A percentile compares a stretch with the other conserved stretches of the same genome.
Conservation (phyloP, 2,797 vertebrate species). For the Thripadectes ignobilis region DNA sequence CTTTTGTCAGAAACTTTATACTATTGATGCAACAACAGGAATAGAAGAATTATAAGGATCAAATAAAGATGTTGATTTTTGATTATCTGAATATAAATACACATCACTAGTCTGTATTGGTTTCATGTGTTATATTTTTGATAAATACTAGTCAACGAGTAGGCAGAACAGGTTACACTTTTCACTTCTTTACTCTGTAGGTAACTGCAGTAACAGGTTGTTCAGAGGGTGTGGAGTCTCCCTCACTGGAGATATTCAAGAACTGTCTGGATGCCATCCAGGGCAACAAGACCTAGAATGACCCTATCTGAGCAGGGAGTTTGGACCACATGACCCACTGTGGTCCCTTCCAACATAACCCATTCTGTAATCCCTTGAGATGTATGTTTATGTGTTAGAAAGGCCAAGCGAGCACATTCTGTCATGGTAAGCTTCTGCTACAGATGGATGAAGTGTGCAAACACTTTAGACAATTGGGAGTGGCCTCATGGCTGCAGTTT, state of each 20-base stretch:
- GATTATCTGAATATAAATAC: not conserved
- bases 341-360: not conserved
- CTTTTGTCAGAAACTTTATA: conserved; percentile 28
- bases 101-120: not conserved
- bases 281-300: too few relatives aligned
- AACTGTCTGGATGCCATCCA: not conserved
- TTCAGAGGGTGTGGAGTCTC: not conserved
- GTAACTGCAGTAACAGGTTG: not conserved
- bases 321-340: not conserved
- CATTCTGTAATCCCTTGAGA: not conserved
- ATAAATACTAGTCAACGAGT: not conserved
- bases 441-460: not conserved
- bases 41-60: not conserved
- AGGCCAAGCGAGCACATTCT: not conserved
- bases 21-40: not conserved
- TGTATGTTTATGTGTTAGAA: not conserved
- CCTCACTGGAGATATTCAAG: not conserved
- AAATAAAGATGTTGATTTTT: not conserved
- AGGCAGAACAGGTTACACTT: not conserved
- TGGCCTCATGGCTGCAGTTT: not conserved
- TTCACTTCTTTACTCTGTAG: not conserved
- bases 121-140: not conserved
- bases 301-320: not conserved
- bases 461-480: not conserved
- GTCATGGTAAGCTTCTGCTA: not conserved